Percentiles rank a stretch among this genome's conserved stretches.
Evolutionary conservation across 2,888 invertebrate genomes (phyloP).

Genomic region (Tachina lurida): DNA sequence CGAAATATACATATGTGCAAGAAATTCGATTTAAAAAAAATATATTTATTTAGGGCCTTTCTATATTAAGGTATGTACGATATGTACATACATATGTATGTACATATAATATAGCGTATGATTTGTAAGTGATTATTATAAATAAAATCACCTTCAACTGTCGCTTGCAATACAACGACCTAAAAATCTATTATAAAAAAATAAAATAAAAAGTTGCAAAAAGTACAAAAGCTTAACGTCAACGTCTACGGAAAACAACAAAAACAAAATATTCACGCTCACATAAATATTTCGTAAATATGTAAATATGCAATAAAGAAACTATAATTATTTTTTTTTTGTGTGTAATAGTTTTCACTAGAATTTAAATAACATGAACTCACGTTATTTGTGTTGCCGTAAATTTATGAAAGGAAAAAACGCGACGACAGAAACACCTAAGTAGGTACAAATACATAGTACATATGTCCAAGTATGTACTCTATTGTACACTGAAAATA

Average conservation of each 20-base stretch:
- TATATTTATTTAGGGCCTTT: too few relatives aligned
- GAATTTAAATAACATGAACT: constrained; percentile 48
- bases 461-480: background rate
- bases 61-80: too few relatives aligned
- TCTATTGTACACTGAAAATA: too few relatives aligned
- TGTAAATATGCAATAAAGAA: constrained; percentile 45
- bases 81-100: background rate
- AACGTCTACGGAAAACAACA: constrained; percentile 40
- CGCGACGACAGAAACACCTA: constrained; percentile 6
- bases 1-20: too few relatives aligned
- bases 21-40: too few relatives aligned
- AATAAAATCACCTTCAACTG: constrained; percentile 79
- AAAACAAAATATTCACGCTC: constrained; percentile 33
- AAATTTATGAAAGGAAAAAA: constrained; percentile 5
- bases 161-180: constrained; percentile 77
- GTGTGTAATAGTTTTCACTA: constrained; percentile 23
- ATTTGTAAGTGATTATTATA: constrained; percentile 44
- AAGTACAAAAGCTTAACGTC: constrained; percentile 47
- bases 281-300: constrained; percentile 41
- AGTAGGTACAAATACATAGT: background rate
- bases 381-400: constrained; percentile 46
- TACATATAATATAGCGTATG: background rate
- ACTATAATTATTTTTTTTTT: constrained; percentile 6
- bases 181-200: constrained; percentile 37
- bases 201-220: constrained; percentile 43